A percentile compares a stretch with the other conserved stretches of the same genome.
Conservation (phyloP, 2,888 invertebrate genomes). For the Eretmocerus hayati region DNA sequence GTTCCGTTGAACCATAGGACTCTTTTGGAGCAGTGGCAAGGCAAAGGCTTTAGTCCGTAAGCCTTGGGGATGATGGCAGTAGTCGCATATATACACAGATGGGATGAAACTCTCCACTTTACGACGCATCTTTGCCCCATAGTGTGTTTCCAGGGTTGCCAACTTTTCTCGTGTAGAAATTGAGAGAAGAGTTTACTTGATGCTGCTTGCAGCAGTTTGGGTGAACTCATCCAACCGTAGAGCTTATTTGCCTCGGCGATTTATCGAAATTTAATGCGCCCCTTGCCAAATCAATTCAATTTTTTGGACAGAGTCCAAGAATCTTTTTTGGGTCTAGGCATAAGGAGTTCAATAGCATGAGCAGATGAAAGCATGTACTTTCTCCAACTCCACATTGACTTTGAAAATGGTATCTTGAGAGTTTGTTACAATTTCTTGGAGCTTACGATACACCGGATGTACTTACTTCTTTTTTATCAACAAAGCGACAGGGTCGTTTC, state of each 20-base stretch:
- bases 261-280: slow-evolving; percentile 22
- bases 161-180: slow-evolving; percentile 16
- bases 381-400: no score
- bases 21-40: not conserved
- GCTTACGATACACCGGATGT: no score
- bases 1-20: not conserved
- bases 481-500: no score
- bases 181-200: no score
- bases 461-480: no score
- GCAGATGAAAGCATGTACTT: no score
- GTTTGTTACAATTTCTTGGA: no score
- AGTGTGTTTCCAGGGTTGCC: slow-evolving; percentile 10
- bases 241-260: slow-evolving; percentile 20
- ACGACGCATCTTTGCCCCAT: not conserved
- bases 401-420: no score
- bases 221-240: no score
- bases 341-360: no score
- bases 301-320: slow-evolving; percentile 6
- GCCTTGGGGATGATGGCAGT: not conserved
- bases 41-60: slow-evolving; percentile 11
- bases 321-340: no score
- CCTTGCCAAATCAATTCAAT: slow-evolving; percentile 20
- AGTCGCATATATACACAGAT: no score
- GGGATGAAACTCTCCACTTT: slow-evolving; percentile 10
- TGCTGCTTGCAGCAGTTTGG: not conserved